Evolutionary conservation across 2,113 vertebrate genomes (phyloP).

Genomic region (Pantherophis guttatus): DNA sequence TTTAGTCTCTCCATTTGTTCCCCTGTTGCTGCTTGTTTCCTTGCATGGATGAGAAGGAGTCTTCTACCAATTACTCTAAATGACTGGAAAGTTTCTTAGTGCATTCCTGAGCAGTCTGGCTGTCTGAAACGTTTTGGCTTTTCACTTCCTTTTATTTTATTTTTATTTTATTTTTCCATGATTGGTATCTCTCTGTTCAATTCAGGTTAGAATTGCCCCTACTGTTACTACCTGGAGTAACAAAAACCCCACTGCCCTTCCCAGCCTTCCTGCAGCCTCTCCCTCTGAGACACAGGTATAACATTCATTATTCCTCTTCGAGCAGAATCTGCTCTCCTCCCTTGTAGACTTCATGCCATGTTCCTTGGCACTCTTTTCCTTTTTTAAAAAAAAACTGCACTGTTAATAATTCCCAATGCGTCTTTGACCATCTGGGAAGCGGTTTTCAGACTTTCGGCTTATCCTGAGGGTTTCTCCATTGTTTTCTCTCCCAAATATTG

Average conservation of each 20-base stretch:
- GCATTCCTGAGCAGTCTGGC: conserved; percentile 27
- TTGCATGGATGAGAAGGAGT: conserved; percentile 20
- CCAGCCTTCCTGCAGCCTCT: conserved; percentile 88
- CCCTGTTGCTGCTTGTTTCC: conserved; percentile 8
- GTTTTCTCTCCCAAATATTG: not conserved
- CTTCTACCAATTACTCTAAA: conserved; percentile 16
- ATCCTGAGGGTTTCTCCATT: conserved; percentile 1
- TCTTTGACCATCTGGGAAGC: conserved; percentile 36
- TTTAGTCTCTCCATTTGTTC: not conserved
- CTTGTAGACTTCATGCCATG: conserved; percentile 1
- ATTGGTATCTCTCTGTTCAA: conserved; percentile 88
- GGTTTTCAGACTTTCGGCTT: conserved; percentile 16
- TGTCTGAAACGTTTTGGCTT: conserved; percentile 54
- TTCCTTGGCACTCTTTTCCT: not conserved
- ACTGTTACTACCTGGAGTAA: conserved; percentile 99
- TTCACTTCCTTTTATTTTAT: conserved; percentile 41
- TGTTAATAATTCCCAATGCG: conserved; percentile 36
- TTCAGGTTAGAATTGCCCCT: conserved; percentile 97
- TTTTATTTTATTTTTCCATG: conserved; percentile 74
- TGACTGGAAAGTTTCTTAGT: conserved; percentile 29
- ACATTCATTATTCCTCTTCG: conserved; percentile 70
- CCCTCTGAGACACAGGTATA: conserved; percentile 91
- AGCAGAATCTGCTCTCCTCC: conserved; percentile 59
- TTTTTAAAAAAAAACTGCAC: not conserved
- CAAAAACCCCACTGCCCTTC: conserved; percentile 97